Percentiles rank a stretch among this genome's conserved stretches.
Conservation (phyloP, 2,888 invertebrate species). For the Zeuzera pyrina region DNA sequence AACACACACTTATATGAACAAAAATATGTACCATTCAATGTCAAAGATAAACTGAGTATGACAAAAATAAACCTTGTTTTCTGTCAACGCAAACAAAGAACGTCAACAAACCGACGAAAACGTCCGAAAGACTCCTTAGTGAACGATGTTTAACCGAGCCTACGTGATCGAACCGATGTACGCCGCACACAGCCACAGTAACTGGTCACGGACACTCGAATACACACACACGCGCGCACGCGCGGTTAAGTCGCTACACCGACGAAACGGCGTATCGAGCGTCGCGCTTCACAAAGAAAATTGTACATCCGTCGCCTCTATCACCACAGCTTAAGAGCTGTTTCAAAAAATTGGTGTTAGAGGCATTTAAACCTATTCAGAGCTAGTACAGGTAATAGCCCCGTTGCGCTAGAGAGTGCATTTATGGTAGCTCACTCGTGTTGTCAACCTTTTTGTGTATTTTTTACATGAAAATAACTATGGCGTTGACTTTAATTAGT, state of each 20-base stretch:
- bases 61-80: too few species aligned
- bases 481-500: constrained; percentile 21
- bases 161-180: constrained; percentile 65
- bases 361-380: constrained; percentile 23
- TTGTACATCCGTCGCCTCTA: constrained; percentile 44
- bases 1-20: too few species aligned
- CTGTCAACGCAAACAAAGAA: constrained; percentile 11
- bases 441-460: constrained; percentile 60
- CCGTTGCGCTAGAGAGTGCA: constrained; percentile 69
- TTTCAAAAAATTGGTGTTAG: constrained; percentile 20
- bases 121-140: constrained; percentile 45
- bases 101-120: constrained; percentile 19
- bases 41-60: too few species aligned
- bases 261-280: constrained; percentile 34
- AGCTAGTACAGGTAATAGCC: constrained; percentile 36
- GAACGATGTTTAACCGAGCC: constrained; percentile 41
- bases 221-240: constrained; percentile 36
- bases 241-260: constrained; percentile 42
- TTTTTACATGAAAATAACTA: constrained; percentile 45
- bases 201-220: constrained; percentile 27
- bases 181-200: constrained; percentile 38
- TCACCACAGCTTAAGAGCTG: constrained; percentile 15
- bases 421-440: constrained; percentile 58
- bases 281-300: constrained; percentile 66
- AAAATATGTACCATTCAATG: too few species aligned